phyloP scores from a whole-genome alignment of 1,140 invertebrate species.

The Aphelinus atriplicis region DNA sequence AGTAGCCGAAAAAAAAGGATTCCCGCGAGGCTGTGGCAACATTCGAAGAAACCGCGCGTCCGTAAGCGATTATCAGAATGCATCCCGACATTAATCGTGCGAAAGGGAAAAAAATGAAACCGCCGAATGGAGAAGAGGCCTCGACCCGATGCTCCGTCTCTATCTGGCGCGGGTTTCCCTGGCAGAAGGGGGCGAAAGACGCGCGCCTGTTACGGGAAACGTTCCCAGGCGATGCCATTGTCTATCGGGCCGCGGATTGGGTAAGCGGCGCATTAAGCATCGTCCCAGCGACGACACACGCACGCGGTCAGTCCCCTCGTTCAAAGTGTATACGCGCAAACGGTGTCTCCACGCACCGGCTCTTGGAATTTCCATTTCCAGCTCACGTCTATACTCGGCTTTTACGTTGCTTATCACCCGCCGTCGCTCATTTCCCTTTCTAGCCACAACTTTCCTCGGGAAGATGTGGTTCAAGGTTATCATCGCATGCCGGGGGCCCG shows the following conservation, averaged over 20 bases:
- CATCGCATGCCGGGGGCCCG: too few relatives aligned
- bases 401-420: too few relatives aligned
- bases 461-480: too few relatives aligned
- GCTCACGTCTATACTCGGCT: too few relatives aligned
- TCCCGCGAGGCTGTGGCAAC: too few relatives aligned
- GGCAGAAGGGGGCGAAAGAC: constrained; percentile 49
- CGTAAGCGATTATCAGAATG: constrained; percentile 20
- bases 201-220: constrained; percentile 59
- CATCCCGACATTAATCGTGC: constrained; percentile 30
- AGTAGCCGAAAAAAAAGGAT: too few relatives aligned
- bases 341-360: constrained; percentile 24
- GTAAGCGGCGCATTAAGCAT: constrained; percentile 47
- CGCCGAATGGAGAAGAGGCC: constrained; percentile 38
- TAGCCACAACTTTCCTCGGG: too few relatives aligned
- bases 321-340: constrained; percentile 24
- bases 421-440: too few relatives aligned
- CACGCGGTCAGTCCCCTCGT: constrained; percentile 35
- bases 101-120: constrained; percentile 30
- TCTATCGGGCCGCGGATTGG: constrained; percentile 46
- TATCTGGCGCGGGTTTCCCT: constrained; percentile 51
- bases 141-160: constrained; percentile 42
- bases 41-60: too few relatives aligned
- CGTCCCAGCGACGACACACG: constrained; percentile 44
- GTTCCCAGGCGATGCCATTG: constrained; percentile 62
- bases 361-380: constrained; percentile 8